phyloP scores from a whole-genome alignment of 1,140 invertebrate species.

The Drosophila pallidifrons region DNA sequence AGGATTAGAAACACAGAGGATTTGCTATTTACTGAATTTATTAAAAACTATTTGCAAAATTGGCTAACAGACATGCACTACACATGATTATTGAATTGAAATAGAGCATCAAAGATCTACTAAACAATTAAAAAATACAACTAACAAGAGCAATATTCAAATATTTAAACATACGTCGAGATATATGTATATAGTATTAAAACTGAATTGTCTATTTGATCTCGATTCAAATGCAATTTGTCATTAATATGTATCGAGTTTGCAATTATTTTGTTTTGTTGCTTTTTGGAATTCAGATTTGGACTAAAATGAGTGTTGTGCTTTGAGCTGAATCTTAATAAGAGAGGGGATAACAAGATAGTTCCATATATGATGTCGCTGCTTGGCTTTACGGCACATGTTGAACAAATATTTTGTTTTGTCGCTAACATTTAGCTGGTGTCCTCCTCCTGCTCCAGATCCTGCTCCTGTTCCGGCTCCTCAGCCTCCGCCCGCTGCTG shows the following conservation, averaged over 20 bases:
- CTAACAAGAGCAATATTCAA: constrained; percentile 21
- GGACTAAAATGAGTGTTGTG: constrained; percentile 26
- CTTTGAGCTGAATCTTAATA: constrained; percentile 37
- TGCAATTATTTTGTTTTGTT: constrained; percentile 2
- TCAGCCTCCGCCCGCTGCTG: constrained; percentile 16
- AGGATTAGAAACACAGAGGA: too few species aligned
- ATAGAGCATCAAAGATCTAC: constrained; percentile 19
- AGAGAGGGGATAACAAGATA: constrained; percentile 5
- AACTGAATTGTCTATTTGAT: constrained; percentile 19
- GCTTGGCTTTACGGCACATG: constrained; percentile 25
- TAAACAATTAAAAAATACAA: neutral
- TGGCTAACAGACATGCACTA: constrained; percentile 38
- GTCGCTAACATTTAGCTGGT: neutral
- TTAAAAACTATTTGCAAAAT: constrained; percentile 33
- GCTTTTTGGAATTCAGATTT: constrained; percentile 18
- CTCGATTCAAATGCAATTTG: constrained; percentile 32
- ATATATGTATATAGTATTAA: constrained; percentile 6
- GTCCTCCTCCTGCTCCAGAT: neutral
- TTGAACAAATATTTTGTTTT: neutral
- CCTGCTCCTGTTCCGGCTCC: neutral
- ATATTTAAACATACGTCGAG: constrained; percentile 1
- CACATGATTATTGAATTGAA: constrained; percentile 16
- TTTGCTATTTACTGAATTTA: constrained; percentile 30
- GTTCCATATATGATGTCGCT: constrained; percentile 27
- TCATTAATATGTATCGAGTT: constrained; percentile 1